Evolutionary conservation across 2,888 invertebrate species (phyloP).

Genomic region (Artemia sinica): DNA sequence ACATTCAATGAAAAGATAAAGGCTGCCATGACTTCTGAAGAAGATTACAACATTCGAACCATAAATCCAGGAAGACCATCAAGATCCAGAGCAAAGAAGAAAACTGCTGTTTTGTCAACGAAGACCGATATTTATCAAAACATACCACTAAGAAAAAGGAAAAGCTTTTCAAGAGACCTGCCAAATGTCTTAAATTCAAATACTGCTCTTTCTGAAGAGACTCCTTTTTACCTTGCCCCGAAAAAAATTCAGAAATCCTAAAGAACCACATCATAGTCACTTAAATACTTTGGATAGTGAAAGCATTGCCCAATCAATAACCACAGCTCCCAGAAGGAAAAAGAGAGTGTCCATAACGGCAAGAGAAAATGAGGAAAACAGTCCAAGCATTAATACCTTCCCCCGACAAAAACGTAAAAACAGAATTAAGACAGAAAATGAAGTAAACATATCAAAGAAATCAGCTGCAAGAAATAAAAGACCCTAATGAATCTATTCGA

Average conservation of each 20-base stretch:
- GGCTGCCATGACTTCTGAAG: background rate
- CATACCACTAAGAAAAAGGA: background rate
- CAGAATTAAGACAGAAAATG: too few species aligned
- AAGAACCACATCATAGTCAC: background rate
- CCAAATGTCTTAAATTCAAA: conserved; percentile 3
- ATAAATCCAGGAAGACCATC: conserved; percentile 19
- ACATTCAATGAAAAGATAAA: background rate
- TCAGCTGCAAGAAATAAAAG: too few species aligned
- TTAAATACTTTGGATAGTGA: background rate
- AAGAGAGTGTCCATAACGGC: background rate
- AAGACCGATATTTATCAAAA: background rate
- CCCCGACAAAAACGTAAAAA: background rate
- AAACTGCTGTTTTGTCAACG: background rate
- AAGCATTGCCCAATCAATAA: background rate
- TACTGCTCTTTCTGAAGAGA: background rate
- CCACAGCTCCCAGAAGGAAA: background rate
- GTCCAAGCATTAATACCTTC: background rate
- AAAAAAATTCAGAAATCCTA: background rate
- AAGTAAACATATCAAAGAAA: too few species aligned
- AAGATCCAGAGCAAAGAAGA: conserved; percentile 18
- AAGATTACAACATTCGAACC: background rate
- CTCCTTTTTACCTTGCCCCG: conserved; percentile 1
- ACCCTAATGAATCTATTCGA: too few species aligned
- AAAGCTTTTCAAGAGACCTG: conserved; percentile 2
- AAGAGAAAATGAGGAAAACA: background rate